A percentile compares a stretch with the other conserved stretches of the same genome.
phyloP scores from a whole-genome alignment of 2,113 vertebrate genomes.

The Myanophis thanlyinensis region DNA sequence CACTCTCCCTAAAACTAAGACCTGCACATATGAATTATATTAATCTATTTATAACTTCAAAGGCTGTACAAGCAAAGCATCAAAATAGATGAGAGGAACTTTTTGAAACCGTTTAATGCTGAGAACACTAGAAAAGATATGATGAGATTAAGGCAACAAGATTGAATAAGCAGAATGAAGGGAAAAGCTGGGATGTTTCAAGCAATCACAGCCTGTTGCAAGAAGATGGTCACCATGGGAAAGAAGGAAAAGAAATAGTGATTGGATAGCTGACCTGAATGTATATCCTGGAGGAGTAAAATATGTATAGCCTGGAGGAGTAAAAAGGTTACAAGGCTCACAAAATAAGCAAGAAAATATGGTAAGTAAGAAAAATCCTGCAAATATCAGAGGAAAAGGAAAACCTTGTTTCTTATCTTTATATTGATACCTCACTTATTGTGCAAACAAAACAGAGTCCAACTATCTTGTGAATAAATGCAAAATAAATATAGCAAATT shows the following conservation, averaged over 20 bases:
- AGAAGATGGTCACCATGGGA: constrained; percentile 18
- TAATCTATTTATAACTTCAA: constrained; percentile 6
- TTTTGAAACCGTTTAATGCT: not conserved
- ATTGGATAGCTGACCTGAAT: not conserved
- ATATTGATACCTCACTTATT: not conserved
- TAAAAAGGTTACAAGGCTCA: not conserved
- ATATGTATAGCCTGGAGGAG: not conserved
- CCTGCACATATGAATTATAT: not conserved
- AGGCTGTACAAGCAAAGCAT: not conserved
- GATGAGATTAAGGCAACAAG: constrained; percentile 2
- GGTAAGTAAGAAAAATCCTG: not conserved
- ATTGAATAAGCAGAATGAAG: not conserved
- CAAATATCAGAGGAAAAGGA: not conserved
- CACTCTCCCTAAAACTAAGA: not conserved
- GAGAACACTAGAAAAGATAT: not conserved
- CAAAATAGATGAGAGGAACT: not conserved
- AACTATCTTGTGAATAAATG: not conserved
- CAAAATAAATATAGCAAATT: not conserved
- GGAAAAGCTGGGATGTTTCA: not conserved
- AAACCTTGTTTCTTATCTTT: not conserved
- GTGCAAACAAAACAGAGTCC: not conserved
- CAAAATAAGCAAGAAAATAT: not conserved
- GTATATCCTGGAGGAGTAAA: not conserved
- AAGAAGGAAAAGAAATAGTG: not conserved
- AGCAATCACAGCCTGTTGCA: not conserved